These are phyloP conservation scores for Marmota monax DNA, from an alignment of 2,113 vertebrate species.

Conservation along the genomic window DNA sequence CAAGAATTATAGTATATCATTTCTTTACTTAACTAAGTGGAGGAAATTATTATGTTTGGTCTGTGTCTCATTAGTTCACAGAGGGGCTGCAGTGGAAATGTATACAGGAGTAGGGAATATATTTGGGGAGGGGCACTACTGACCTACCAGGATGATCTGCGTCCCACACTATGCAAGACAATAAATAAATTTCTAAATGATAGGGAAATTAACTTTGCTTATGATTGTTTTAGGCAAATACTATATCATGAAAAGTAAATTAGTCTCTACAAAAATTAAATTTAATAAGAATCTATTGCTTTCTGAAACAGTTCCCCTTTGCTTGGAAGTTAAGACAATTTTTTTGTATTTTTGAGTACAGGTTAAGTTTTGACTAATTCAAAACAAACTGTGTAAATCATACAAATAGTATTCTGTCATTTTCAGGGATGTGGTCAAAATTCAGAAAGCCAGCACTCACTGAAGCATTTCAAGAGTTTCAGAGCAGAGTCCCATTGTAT, in stretches of 20 bases:
- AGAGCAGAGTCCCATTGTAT: conserved; percentile 94
- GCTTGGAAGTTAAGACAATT: conserved; percentile 24
- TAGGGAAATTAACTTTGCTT: not conserved
- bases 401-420: not conserved
- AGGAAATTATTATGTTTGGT: not conserved
- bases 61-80: not conserved
- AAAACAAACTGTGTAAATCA: not conserved
- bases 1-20: not conserved
- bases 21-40: not conserved
- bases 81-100: not conserved
- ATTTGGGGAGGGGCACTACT: not conserved
- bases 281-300: conserved; percentile 24
- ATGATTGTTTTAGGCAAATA: not conserved
- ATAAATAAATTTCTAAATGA: not conserved
- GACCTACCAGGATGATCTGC: not conserved
- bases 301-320: not conserved
- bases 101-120: not conserved
- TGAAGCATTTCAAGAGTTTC: conserved; percentile 93
- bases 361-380: conserved; percentile 54
- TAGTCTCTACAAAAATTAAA: not conserved
- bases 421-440: conserved; percentile 94
- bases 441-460: conserved; percentile 94
- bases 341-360: not conserved
- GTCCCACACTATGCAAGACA: not conserved
- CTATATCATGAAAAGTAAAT: not conserved